Conservation (phyloP, 92 coral and sea anemone genomes). For the Paragorgia papillata region DNA sequence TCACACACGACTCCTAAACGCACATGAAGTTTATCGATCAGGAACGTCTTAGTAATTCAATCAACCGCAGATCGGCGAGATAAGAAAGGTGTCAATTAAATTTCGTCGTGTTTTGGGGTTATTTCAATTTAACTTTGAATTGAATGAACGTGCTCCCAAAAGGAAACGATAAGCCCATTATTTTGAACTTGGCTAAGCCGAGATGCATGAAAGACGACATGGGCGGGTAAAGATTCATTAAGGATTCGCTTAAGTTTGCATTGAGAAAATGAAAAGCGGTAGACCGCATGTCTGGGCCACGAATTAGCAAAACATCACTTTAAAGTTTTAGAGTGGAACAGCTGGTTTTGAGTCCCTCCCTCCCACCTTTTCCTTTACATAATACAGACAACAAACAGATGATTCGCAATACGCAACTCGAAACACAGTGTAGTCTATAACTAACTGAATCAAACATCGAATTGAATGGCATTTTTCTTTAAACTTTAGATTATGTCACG, state of each 20-base stretch:
- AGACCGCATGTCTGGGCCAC: slow-evolving; percentile 8
- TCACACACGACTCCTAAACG: too few relatives aligned
- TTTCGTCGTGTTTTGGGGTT: neutral
- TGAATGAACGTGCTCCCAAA: neutral
- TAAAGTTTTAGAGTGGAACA: neutral
- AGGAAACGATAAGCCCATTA: slow-evolving; percentile 2
- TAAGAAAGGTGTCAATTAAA: slow-evolving; percentile 14
- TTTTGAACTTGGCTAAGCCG: neutral
- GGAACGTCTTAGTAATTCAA: neutral
- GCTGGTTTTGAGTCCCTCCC: neutral
- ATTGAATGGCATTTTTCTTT: too few relatives aligned
- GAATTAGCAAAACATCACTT: neutral
- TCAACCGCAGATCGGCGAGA: neutral
- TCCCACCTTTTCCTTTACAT: too few relatives aligned
- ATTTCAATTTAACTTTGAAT: neutral
- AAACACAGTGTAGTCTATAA: too few relatives aligned
- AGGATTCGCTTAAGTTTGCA: neutral
- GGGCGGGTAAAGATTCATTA: neutral
- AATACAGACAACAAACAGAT: too few relatives aligned
- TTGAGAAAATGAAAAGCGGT: neutral
- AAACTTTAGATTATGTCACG: too few relatives aligned
- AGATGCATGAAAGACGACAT: neutral
- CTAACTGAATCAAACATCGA: too few relatives aligned
- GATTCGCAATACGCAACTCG: too few relatives aligned
- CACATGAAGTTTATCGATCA: neutral